A percentile compares a stretch with the other conserved stretches of the same genome.
These are phyloP conservation scores for Mionectes macconnelli DNA, from an alignment of 2,113 vertebrate genomes.

Conservation along the genomic window DNA sequence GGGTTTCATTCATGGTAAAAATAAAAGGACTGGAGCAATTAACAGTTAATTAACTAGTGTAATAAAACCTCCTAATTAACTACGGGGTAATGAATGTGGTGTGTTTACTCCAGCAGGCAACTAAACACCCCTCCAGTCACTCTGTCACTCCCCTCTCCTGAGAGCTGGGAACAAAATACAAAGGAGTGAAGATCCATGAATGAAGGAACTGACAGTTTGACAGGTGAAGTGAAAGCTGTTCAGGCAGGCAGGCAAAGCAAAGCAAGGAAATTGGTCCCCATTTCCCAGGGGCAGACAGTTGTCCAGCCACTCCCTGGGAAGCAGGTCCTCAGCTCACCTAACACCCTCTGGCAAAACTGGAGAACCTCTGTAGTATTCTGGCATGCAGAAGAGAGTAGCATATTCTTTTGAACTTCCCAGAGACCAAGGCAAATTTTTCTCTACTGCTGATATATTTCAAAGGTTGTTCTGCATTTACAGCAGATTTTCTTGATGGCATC, in stretches of 20 bases:
- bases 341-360: background rate
- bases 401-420: background rate
- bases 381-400: background rate
- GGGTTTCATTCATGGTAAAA: background rate
- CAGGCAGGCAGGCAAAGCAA: background rate
- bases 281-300: background rate
- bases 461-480: background rate
- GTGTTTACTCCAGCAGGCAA: background rate
- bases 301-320: background rate
- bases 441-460: background rate
- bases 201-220: background rate
- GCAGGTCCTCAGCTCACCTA: background rate
- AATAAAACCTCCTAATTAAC: background rate
- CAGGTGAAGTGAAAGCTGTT: background rate
- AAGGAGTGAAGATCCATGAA: background rate
- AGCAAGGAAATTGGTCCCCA: background rate
- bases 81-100: background rate
- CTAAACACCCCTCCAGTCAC: background rate
- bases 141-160: background rate
- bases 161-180: background rate
- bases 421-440: background rate
- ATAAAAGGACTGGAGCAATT: constrained; percentile 54
- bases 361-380: background rate
- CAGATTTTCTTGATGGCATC: background rate
- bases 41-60: constrained; percentile 37